A percentile compares a stretch with the other conserved stretches of the same genome.
Conservation (phyloP, 2,113 vertebrate species). For the Nanorana parkeri region DNA sequence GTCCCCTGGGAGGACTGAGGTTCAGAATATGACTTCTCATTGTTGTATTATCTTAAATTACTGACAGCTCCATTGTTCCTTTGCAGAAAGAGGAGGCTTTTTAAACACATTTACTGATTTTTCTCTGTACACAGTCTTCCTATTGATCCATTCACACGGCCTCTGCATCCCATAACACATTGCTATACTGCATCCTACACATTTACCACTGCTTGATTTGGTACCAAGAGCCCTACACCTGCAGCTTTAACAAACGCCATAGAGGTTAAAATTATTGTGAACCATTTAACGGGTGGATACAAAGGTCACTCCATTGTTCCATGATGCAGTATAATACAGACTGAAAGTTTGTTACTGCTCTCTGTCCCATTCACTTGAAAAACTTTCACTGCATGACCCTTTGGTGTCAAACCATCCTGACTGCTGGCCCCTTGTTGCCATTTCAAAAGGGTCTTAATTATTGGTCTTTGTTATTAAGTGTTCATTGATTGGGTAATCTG, state of each 20-base stretch:
- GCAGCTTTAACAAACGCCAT: conserved; percentile 52
- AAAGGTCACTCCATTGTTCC: conserved; percentile 51
- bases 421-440: conserved; percentile 33
- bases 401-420: conserved; percentile 55
- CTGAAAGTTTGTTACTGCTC: conserved; percentile 57
- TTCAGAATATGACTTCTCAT: conserved; percentile 32
- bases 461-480: conserved; percentile 56
- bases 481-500: conserved; percentile 56
- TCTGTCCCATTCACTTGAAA: conserved; percentile 53
- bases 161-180: conserved; percentile 37
- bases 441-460: conserved; percentile 55
- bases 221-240: conserved; percentile 54
- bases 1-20: conserved; percentile 26
- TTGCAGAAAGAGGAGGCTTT: conserved; percentile 38
- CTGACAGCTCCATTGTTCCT: conserved; percentile 49
- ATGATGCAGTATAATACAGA: conserved; percentile 45
- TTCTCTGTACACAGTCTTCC: conserved; percentile 41
- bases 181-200: conserved; percentile 55
- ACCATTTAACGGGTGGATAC: conserved; percentile 50
- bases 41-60: conserved; percentile 50
- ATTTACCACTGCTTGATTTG: conserved; percentile 54
- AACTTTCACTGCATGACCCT: conserved; percentile 54
- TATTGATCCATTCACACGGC: conserved; percentile 52
- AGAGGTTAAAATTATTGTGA: conserved; percentile 55
- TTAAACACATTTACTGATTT: conserved; percentile 36